Evolutionary conservation across 2,797 vertebrate genomes (phyloP).

Genomic region (Bradypodion pumilum): DNA sequence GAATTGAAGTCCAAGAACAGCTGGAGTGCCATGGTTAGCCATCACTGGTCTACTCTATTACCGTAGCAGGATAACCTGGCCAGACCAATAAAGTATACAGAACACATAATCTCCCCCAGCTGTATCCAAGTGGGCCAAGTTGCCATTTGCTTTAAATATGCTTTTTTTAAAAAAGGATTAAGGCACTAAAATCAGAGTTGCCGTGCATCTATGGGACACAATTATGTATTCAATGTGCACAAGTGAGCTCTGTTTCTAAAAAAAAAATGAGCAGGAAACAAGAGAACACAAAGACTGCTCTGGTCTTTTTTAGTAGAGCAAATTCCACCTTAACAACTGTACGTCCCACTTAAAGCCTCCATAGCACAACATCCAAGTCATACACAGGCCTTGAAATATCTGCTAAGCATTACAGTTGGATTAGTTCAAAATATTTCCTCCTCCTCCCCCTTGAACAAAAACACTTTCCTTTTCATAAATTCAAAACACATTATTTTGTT

Average conservation of each 20-base stretch:
- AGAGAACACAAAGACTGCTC: background rate
- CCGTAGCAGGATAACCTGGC: too few relatives aligned
- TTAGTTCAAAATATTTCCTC: background rate
- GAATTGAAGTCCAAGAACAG: too few relatives aligned
- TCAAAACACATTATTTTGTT: slow-evolving; percentile 44
- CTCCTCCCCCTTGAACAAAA: background rate
- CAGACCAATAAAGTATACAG: too few relatives aligned
- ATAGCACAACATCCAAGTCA: background rate
- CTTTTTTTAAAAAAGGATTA: too few relatives aligned
- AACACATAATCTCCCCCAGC: too few relatives aligned
- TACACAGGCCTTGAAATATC: background rate
- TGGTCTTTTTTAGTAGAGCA: background rate
- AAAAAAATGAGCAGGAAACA: background rate
- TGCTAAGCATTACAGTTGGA: background rate
- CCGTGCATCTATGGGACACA: background rate
- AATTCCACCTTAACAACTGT: background rate
- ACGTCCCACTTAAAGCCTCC: background rate
- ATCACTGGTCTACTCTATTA: too few relatives aligned
- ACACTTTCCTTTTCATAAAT: slow-evolving; percentile 16
- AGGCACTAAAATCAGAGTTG: background rate
- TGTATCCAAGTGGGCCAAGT: too few relatives aligned
- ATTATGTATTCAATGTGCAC: background rate
- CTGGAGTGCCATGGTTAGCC: too few relatives aligned
- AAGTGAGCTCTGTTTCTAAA: background rate
- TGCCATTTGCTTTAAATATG: too few relatives aligned